Evolutionary conservation across 1,140 invertebrate species (phyloP), one percentile per base, ranked within the genome.

Genomic region (Oppia nitens): DNA sequence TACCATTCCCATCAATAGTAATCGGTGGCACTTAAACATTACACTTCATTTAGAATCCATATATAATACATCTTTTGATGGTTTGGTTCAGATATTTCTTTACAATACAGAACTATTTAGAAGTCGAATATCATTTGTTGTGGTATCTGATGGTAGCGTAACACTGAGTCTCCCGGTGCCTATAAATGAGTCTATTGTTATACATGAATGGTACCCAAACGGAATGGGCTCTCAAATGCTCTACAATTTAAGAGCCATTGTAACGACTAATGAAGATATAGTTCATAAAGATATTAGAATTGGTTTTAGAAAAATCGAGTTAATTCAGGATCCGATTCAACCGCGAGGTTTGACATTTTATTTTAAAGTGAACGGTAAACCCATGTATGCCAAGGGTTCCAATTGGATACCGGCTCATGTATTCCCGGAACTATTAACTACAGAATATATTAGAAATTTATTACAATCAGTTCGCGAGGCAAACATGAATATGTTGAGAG

Each of bases 351-450:
- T 83, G 1, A 82, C 81, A 14, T 98, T 97, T 71, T 90, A 86
- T 65, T 91, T 97, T 65, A 77, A 78, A 65, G 76, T 98, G 0
- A 99, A 98, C 71, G 82, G 78, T 0, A 67, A 84, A 3, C 79
- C 85, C 17, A 82, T 98, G n/a, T 99, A 96, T 69, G 82, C 89
- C 63, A 98, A 98, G 74, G 95, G 91, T 24, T 85, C 87, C 25
- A 98, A 98, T 72, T 92, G 87, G 78, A 94, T 98, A 68, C 94
- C 94, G 1, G 78, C 83, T 0, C 81, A 88, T 70, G 80, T 91
- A 61, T 80, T 96, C 52, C 89, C 87, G 1, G 91, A 94, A 73
- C 64, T 74, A 27, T 75, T 81, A 2, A 76, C 77, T 3, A 67
- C 78, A 45, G 66, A 68, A 62, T 68, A 78, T 56, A 65, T 67